A percentile compares a stretch with the other conserved stretches of the same genome.
These are phyloP conservation scores for Dipodomys stephensi DNA, from an alignment of 2,113 vertebrate genomes.

Conservation along the genomic window DNA sequence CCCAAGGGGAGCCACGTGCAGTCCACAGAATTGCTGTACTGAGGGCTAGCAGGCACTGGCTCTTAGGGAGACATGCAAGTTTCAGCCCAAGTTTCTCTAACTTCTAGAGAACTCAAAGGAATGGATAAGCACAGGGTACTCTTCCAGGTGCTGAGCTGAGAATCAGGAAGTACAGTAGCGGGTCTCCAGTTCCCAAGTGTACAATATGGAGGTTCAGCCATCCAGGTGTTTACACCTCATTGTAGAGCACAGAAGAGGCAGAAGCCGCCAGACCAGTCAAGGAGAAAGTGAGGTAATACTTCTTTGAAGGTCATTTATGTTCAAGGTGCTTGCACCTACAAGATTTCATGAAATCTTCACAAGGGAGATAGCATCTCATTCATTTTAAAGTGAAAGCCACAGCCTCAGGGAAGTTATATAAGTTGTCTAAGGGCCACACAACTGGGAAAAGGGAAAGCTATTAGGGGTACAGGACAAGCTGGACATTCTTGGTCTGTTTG, in stretches of 20 bases:
- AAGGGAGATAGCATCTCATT: not conserved
- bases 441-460: conserved; percentile 4
- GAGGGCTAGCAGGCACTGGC: not conserved
- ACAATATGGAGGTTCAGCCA: not conserved
- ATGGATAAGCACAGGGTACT: not conserved
- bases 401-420: not conserved
- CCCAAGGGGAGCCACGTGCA: not conserved
- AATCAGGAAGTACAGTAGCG: not conserved
- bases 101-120: not conserved
- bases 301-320: not conserved
- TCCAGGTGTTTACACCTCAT: not conserved
- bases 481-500: not conserved
- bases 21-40: not conserved
- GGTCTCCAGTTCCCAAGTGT: not conserved
- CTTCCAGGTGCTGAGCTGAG: not conserved
- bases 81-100: not conserved
- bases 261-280: not conserved
- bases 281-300: not conserved
- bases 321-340: not conserved
- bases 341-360: not conserved
- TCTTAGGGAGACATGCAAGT: not conserved
- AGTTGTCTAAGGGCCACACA: conserved; percentile 11
- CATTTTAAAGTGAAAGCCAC: not conserved
- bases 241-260: not conserved
- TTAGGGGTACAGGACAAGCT: not conserved